These are phyloP conservation scores for Motacilla tschutschensis DNA, from an alignment of 2,113 vertebrate genomes.

Conservation along the genomic window DNA sequence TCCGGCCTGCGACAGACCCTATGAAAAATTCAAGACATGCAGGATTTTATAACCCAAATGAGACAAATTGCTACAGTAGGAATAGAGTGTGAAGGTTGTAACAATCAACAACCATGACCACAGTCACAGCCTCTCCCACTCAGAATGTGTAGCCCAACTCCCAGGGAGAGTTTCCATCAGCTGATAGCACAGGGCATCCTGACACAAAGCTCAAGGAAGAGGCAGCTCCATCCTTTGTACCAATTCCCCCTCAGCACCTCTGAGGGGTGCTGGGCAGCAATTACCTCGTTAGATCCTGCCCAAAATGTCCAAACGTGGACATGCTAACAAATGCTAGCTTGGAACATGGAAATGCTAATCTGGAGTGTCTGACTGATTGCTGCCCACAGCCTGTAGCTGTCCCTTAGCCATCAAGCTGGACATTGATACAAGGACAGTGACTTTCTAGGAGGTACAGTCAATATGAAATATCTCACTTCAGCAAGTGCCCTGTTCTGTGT, in stretches of 20 bases:
- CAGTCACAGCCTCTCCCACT: not conserved
- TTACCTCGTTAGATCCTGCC: not conserved
- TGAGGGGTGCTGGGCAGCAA: not conserved
- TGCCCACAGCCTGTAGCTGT: not conserved
- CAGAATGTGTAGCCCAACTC: not conserved
- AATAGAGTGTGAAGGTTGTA: not conserved
- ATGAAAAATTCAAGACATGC: not conserved
- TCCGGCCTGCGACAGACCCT: not conserved
- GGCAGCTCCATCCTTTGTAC: not conserved
- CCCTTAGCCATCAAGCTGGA: not conserved
- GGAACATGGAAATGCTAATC: not conserved
- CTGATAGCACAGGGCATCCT: not conserved
- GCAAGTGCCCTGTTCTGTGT: not conserved
- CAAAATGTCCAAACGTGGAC: not conserved
- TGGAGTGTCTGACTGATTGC: not conserved
- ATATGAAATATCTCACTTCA: not conserved
- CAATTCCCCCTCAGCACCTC: not conserved
- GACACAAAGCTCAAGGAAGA: not conserved
- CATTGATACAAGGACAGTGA: not conserved
- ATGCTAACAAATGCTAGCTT: not conserved
- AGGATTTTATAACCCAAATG: not conserved
- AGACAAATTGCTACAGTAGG: not conserved
- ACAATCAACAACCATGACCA: not conserved
- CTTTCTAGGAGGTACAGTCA: not conserved
- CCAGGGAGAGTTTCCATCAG: not conserved